These are phyloP conservation scores for Calosoma granatense DNA, from an alignment of 1,140 invertebrate species.

Conservation along the genomic window DNA sequence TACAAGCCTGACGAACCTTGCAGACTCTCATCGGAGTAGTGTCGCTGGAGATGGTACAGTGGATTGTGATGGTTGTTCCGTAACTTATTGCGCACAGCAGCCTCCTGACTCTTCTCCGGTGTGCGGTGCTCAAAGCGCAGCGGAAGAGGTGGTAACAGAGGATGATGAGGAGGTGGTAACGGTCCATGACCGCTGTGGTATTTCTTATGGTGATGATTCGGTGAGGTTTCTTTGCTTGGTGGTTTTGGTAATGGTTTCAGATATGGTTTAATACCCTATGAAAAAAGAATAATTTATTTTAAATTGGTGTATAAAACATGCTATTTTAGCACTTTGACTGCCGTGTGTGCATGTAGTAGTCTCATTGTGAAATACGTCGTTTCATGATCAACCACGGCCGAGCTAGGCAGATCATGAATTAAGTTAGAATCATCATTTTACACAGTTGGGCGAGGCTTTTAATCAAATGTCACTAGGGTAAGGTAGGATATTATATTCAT, in stretches of 20 bases:
- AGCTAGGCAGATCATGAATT: no score
- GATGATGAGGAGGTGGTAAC: constrained; percentile 18
- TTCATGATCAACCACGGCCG: no score
- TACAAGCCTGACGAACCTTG: constrained; percentile 34
- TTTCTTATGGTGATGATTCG: constrained; percentile 27
- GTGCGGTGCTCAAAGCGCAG: constrained; percentile 20
- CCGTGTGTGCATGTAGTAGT: no score
- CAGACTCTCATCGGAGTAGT: constrained; percentile 53
- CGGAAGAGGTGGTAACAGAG: constrained; percentile 19
- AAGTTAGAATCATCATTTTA: no score
- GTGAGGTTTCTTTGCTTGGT: constrained; percentile 33
- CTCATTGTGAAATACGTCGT: no score
- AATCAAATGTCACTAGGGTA: no score
- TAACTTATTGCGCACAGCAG: constrained; percentile 22
- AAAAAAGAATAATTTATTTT: constrained; percentile 17
- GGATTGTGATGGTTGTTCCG: constrained; percentile 31
- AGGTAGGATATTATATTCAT: no score
- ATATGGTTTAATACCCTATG: constrained; percentile 35
- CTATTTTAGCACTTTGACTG: not conserved
- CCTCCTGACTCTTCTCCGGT: constrained; percentile 23
- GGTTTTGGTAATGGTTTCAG: constrained; percentile 49
- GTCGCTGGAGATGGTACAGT: constrained; percentile 38
- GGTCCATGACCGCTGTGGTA: constrained; percentile 16
- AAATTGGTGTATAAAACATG: constrained; percentile 16
- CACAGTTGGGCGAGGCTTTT: no score